A percentile compares a stretch with the other conserved stretches of the same genome.
Conservation (phyloP, 1,140 invertebrate species). For the Globodera rostochiensis region DNA sequence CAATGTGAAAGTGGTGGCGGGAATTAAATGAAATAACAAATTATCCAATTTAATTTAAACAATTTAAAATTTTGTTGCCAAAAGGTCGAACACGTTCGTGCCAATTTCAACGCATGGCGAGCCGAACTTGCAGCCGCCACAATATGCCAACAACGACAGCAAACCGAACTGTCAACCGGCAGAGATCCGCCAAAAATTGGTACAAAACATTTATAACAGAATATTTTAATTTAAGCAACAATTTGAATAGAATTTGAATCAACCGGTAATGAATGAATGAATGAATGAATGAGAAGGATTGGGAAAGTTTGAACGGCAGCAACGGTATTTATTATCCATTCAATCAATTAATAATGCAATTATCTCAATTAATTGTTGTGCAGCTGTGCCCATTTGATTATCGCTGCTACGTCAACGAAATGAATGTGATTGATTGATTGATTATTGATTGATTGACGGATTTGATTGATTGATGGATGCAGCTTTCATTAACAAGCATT, state of each 20-base stretch:
- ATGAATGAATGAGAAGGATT: too few species aligned
- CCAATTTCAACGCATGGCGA: conserved; percentile 29
- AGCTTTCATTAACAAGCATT: too few species aligned
- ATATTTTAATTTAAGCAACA: not conserved
- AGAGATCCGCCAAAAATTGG: not conserved
- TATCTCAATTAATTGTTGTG: too few species aligned
- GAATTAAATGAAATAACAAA: not conserved
- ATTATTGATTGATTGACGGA: too few species aligned
- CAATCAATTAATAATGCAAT: too few species aligned
- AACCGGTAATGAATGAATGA: too few species aligned
- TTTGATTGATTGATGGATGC: too few species aligned
- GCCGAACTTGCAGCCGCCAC: conserved; percentile 7
- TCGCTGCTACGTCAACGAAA: too few species aligned
- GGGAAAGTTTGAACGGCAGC: too few species aligned
- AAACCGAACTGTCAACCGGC: not conserved
- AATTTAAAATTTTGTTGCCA: not conserved
- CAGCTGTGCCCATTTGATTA: too few species aligned
- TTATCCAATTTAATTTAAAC: not conserved
- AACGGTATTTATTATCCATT: too few species aligned
- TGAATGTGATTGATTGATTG: too few species aligned
- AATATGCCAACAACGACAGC: not conserved
- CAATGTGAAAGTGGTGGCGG: not conserved
- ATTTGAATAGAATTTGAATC: not conserved
- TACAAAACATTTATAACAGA: conserved; percentile 11
- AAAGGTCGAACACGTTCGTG: conserved; percentile 5